Evolutionary conservation across 2,113 vertebrate genomes (phyloP).

Genomic region (Amia ocellicauda): DNA sequence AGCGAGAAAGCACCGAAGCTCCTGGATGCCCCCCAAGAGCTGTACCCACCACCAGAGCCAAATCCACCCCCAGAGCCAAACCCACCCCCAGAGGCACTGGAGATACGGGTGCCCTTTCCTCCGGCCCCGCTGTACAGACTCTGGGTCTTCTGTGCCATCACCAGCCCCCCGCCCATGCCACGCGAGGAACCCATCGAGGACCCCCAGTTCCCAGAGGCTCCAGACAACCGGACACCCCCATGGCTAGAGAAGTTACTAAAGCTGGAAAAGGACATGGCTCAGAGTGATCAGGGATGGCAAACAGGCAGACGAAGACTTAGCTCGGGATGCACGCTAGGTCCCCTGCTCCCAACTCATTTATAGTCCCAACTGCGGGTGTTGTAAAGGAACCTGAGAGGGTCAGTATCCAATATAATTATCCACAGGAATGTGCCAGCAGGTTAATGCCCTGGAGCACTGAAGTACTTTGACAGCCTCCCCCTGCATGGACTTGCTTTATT

Average conservation of each 20-base stretch:
- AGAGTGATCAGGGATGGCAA: neutral
- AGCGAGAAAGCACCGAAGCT: conserved; percentile 20
- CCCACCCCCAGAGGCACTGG: conserved; percentile 9
- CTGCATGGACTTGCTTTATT: neutral
- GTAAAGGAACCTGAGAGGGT: neutral
- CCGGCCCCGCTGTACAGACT: conserved; percentile 30
- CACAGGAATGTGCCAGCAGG: conserved; percentile 17
- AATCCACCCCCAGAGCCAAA: conserved; percentile 23
- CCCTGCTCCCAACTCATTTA: neutral
- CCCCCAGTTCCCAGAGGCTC: conserved; percentile 7
- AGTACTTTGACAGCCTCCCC: neutral
- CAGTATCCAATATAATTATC: neutral
- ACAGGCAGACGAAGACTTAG: neutral
- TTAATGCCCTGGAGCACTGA: neutral
- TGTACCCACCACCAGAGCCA: conserved; percentile 15
- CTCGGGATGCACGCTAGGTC: conserved; percentile 1
- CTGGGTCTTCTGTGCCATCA: conserved; percentile 23
- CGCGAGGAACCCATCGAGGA: conserved; percentile 12
- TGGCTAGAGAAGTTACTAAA: conserved; percentile 30
- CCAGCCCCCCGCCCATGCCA: conserved; percentile 10
- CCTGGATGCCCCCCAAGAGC: conserved; percentile 6
- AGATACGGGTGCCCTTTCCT: conserved; percentile 32
- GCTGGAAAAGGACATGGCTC: conserved; percentile 11
- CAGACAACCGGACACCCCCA: conserved; percentile 17
- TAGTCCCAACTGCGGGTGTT: conserved; percentile 9